phyloP scores from a whole-genome alignment of 53 echinoderm and acorn worm genomes.

The Arbacia lixula region DNA sequence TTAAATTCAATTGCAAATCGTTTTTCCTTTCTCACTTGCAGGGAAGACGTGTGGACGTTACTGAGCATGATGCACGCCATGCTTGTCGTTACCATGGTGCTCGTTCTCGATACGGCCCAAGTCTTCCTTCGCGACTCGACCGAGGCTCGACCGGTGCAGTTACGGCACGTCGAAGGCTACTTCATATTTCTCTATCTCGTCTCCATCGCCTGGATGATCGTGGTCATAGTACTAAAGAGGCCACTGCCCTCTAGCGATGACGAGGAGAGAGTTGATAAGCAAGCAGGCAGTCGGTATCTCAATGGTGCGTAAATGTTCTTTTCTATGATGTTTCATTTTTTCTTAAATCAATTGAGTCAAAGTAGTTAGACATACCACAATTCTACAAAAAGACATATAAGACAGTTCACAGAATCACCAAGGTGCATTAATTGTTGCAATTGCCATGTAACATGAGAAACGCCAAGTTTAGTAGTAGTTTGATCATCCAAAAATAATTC shows the following conservation, averaged over 20 bases:
- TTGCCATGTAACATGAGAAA: too few relatives aligned
- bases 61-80: conserved; percentile 82
- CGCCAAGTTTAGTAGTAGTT: too few relatives aligned
- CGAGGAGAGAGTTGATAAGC: conserved; percentile 72
- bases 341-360: not conserved
- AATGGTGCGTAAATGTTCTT: conserved; percentile 71
- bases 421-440: too few relatives aligned
- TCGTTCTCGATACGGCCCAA: conserved; percentile 88
- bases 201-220: conserved; percentile 86
- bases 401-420: too few relatives aligned
- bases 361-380: too few relatives aligned
- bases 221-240: conserved; percentile 82
- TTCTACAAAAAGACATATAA: too few relatives aligned
- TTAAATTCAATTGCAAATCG: too few relatives aligned
- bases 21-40: conserved; percentile 4
- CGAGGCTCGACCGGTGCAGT: conserved; percentile 69
- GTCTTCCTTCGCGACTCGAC: conserved; percentile 84
- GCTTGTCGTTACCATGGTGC: conserved; percentile 88
- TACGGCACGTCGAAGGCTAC: conserved; percentile 83
- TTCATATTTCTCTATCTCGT: conserved; percentile 86
- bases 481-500: too few relatives aligned
- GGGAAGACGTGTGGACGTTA: conserved; percentile 95
- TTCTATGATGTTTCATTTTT: not conserved
- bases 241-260: conserved; percentile 87
- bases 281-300: conserved; percentile 82